Conservation (phyloP, 2,888 invertebrate species). For the Pelosia muscerda region DNA sequence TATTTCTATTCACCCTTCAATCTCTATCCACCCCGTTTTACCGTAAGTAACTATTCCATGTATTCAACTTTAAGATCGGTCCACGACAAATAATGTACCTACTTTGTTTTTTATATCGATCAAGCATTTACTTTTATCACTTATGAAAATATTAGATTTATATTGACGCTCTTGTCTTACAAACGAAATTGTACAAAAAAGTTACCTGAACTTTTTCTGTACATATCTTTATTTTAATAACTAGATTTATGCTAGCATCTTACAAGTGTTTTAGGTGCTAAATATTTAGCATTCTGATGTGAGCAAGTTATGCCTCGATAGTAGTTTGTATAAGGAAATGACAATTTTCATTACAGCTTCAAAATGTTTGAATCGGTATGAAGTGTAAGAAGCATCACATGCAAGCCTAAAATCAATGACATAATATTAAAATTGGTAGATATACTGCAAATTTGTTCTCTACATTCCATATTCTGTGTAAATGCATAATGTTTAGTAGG, state of each 20-base stretch:
- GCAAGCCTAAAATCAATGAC: conserved; percentile 26
- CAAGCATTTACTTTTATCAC: conserved; percentile 38
- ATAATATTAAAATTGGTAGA: conserved; percentile 13
- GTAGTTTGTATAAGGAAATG: conserved; percentile 20
- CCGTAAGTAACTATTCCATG: background rate
- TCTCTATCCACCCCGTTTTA: no score
- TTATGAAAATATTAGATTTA: conserved; percentile 32
- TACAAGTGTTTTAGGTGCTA: conserved; percentile 66
- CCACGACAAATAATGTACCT: background rate
- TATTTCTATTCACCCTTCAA: no score
- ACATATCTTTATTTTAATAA: conserved; percentile 52
- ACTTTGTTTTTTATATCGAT: conserved; percentile 43
- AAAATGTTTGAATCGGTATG: conserved; percentile 31
- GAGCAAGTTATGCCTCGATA: conserved; percentile 31
- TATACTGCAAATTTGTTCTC: conserved; percentile 44
- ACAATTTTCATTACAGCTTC: conserved; percentile 30
- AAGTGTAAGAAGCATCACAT: conserved; percentile 6
- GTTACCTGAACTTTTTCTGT: conserved; percentile 78
- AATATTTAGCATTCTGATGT: conserved; percentile 36
- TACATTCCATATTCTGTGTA: conserved; percentile 68
- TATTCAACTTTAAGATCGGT: conserved; percentile 9
- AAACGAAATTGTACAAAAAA: conserved; percentile 74
- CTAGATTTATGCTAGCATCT: conserved; percentile 60
- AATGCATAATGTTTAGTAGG: conserved; percentile 62
- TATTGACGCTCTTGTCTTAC: conserved; percentile 34